Conservation (phyloP, 2,888 invertebrate species). For the Tetranychus piercei region DNA sequence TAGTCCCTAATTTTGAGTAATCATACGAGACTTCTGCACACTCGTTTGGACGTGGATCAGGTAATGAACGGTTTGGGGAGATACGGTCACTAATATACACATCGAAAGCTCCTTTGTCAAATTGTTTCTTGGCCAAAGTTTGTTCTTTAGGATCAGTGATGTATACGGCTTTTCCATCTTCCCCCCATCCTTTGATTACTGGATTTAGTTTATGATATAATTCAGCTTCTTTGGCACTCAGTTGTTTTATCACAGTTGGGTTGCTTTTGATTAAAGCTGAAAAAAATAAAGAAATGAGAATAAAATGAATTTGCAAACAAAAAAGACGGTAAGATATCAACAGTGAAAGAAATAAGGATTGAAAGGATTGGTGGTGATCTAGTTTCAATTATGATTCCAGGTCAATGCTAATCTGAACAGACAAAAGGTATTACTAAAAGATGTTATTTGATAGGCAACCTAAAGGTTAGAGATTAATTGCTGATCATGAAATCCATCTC, state of each 20-base stretch:
- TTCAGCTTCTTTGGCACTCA: slow-evolving; percentile 21
- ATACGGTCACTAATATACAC: slow-evolving; percentile 70
- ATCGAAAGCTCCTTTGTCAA: slow-evolving; percentile 68
- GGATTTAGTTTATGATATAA: slow-evolving; percentile 30
- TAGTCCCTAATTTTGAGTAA: slow-evolving; percentile 41
- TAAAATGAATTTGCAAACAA: neutral
- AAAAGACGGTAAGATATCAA: neutral
- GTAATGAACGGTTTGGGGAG: slow-evolving; percentile 57
- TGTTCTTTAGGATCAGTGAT: slow-evolving; percentile 47
- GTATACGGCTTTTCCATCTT: slow-evolving; percentile 48
- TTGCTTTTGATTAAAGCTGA: neutral
- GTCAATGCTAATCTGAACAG: no score
- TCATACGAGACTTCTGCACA: slow-evolving; percentile 45
- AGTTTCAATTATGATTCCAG: no score
- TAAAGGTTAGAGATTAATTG: no score
- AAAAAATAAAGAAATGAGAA: neutral
- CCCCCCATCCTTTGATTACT: slow-evolving; percentile 47
- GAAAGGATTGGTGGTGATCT: no score
- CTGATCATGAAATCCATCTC: no score
- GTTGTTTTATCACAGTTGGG: slow-evolving; percentile 9
- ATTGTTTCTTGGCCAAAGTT: slow-evolving; percentile 43
- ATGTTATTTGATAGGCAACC: no score
- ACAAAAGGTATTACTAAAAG: no score
- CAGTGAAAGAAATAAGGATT: neutral
- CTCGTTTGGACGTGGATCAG: slow-evolving; percentile 43